Conservation (phyloP, 2,113 vertebrate genomes). For the Perca fluviatilis region DNA sequence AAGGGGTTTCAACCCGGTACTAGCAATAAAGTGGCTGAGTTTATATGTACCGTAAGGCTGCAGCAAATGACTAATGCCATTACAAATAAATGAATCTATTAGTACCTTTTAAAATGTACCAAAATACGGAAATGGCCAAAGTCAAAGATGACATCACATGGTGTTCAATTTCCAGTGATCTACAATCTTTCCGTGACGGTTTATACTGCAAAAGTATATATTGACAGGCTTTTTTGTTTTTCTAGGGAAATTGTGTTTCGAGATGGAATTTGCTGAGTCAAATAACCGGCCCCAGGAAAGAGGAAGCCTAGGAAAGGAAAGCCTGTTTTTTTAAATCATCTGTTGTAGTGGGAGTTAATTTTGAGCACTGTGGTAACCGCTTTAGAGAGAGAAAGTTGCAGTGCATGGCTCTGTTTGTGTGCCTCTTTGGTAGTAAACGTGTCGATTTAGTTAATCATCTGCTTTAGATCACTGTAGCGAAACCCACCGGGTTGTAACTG, state of each 20-base stretch:
- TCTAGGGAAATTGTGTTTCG: not conserved
- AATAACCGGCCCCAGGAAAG: conserved; percentile 38
- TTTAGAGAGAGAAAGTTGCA: not conserved
- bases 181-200: not conserved
- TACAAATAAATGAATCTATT: too few relatives aligned
- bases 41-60: too few relatives aligned
- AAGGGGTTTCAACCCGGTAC: too few relatives aligned
- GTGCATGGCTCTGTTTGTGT: not conserved
- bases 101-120: too few relatives aligned
- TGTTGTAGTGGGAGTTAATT: not conserved
- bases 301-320: not conserved
- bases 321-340: not conserved
- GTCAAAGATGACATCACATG: too few relatives aligned
- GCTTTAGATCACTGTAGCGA: not conserved
- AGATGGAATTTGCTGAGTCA: conserved; percentile 57
- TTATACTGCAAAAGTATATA: too few relatives aligned
- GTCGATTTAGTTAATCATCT: not conserved
- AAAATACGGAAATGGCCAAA: too few relatives aligned
- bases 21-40: too few relatives aligned
- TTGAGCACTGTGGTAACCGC: not conserved
- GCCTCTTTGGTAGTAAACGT: not conserved
- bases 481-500: not conserved
- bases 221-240: not conserved
- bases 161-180: too few relatives aligned
- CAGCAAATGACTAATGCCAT: too few relatives aligned